phyloP scores from a whole-genome alignment of 2,888 invertebrate species.

The Sabatieria punctata region DNA sequence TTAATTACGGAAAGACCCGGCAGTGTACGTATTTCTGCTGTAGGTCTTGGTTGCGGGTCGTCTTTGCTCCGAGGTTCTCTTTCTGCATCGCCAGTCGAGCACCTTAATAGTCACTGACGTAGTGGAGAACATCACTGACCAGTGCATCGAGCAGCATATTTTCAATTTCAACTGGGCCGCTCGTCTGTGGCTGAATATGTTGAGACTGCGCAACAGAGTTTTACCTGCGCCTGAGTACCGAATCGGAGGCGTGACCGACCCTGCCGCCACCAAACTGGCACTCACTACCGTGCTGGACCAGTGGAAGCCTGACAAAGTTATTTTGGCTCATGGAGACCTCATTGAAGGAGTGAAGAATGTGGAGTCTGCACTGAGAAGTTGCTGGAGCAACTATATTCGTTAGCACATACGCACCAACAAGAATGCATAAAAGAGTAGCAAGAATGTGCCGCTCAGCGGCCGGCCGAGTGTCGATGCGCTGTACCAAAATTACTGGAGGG shows the following conservation, averaged over 20 bases:
- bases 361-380: not conserved
- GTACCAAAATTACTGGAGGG: no score
- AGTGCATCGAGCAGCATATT: no score
- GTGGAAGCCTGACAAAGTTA: not conserved
- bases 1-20: no score
- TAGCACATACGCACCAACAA: no score
- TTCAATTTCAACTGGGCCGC: constrained; percentile 38
- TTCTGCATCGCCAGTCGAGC: not conserved
- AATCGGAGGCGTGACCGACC: not conserved
- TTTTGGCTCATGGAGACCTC: not conserved
- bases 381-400: no score
- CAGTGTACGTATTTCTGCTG: not conserved
- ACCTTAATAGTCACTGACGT: not conserved
- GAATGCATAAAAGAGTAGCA: no score
- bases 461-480: no score
- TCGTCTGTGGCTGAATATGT: not conserved
- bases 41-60: not conserved
- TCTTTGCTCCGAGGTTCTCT: not conserved
- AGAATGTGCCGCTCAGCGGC: no score
- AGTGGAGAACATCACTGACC: not conserved
- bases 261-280: not conserved
- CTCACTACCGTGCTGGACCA: not conserved
- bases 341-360: not conserved
- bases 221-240: not conserved
- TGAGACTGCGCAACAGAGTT: not conserved